Conservation (phyloP, 2,797 vertebrate genomes). For the Phalloptychus januarius region DNA sequence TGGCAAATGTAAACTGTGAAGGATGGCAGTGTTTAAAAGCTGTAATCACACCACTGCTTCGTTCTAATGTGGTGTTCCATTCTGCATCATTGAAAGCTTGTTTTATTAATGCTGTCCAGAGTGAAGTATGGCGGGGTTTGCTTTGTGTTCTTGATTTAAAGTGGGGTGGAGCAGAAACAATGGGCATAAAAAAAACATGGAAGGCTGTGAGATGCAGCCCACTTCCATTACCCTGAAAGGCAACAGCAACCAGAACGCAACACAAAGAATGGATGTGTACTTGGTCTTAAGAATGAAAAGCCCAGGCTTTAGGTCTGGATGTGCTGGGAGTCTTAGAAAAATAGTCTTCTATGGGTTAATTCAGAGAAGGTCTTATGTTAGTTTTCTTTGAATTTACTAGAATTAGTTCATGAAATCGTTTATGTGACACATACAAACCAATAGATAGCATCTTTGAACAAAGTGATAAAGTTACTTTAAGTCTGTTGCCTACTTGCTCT, state of each 20-base stretch:
- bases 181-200: slow-evolving; percentile 81
- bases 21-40: slow-evolving; percentile 78
- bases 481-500: slow-evolving; percentile 77
- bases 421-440: slow-evolving; percentile 55
- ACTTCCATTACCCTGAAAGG: slow-evolving; percentile 68
- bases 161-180: slow-evolving; percentile 80
- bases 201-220: slow-evolving; percentile 45
- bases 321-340: neutral
- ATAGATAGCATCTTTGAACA: slow-evolving; percentile 49
- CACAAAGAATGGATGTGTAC: slow-evolving; percentile 19
- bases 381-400: slow-evolving; percentile 20
- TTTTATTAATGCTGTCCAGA: slow-evolving; percentile 85
- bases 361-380: neutral
- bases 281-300: slow-evolving; percentile 6
- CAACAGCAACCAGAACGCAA: slow-evolving; percentile 39
- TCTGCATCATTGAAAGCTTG: slow-evolving; percentile 78
- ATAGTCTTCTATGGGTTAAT: neutral
- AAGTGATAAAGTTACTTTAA: slow-evolving; percentile 48
- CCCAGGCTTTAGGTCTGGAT: slow-evolving; percentile 4
- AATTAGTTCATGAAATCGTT: slow-evolving; percentile 27
- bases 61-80: slow-evolving; percentile 58
- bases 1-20: slow-evolving; percentile 76
- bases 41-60: slow-evolving; percentile 77
- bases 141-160: slow-evolving; percentile 80
- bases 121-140: slow-evolving; percentile 55